phyloP scores from a whole-genome alignment of 2,113 vertebrate species.

The Pampusana beccarii region DNA sequence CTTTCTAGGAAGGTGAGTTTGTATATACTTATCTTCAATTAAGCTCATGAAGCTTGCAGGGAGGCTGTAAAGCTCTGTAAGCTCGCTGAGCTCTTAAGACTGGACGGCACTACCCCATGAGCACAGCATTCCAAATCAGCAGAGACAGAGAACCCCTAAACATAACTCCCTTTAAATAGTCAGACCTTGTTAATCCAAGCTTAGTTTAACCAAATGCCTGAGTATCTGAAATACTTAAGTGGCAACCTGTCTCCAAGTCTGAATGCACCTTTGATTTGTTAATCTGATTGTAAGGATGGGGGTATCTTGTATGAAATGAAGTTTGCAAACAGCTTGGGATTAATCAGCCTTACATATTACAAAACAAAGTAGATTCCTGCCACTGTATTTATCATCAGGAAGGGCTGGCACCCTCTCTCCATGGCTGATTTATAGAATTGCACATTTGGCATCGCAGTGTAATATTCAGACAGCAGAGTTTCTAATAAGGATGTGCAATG shows the following conservation, averaged over 20 bases:
- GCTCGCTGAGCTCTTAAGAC: constrained; percentile 66
- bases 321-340: constrained; percentile 65
- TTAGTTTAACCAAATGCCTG: constrained; percentile 55
- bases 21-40: constrained; percentile 68
- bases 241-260: constrained; percentile 52
- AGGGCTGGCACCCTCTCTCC: constrained; percentile 18
- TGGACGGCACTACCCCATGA: constrained; percentile 48
- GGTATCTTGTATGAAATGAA: constrained; percentile 47
- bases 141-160: constrained; percentile 59
- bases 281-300: constrained; percentile 55
- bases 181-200: constrained; percentile 72
- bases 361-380: constrained; percentile 60
- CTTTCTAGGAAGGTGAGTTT: constrained; percentile 58
- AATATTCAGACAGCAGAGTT: constrained; percentile 35
- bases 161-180: constrained; percentile 64
- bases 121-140: constrained; percentile 54
- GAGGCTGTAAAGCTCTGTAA: constrained; percentile 69
- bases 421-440: constrained; percentile 51
- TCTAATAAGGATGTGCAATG: constrained; percentile 33
- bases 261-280: constrained; percentile 65
- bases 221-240: constrained; percentile 65
- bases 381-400: constrained; percentile 41
- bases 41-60: constrained; percentile 66
- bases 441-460: constrained; percentile 17
- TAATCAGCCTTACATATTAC: constrained; percentile 53